Evolutionary conservation across 2,797 vertebrate genomes (phyloP), one percentile per base, ranked within the genome.

Genomic region (Phalanger gymnotis): DNA sequence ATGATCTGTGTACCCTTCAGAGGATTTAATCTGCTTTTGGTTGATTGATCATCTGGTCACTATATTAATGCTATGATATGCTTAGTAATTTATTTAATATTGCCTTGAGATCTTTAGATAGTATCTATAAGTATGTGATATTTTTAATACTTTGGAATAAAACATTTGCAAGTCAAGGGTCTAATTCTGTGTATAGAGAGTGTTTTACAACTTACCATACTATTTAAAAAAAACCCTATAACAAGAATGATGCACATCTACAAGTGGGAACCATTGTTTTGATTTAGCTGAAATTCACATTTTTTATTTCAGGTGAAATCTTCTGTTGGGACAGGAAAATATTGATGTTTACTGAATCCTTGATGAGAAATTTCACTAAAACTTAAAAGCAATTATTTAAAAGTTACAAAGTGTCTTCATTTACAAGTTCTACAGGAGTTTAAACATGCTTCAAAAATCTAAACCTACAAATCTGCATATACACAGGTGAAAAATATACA

Each of bases 121-220:
- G 54, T 58, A 51, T 95, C 58, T 92, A 93, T 90, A n/a, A n/a
- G n/a, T n/a, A n/a, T n/a, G n/a, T n/a, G n/a, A n/a, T n/a, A 54
- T 54, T 54, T 54, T n/a, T n/a, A 19, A 55, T 93, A 7, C 27
- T 61, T 94, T 96, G 95, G 57, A 91, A n/a, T 95, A 53, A 93
- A 89, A 73, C 22, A n/a, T n/a, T n/a, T 95, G n/a, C 1, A 53
- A 94, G 92, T 51, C 91, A 94, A 94, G 47, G 90, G 31, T 28
- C 31, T 96, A 93, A 7, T 27, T 92, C 57, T 66, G 34, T 11
- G 4, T 92, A 4, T 91, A 94, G 52, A 90, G 58, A 95, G 6
- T 87, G 66, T 89, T 97, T 22, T 91, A 22, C 87, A 92, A 94
- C 92, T 96, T 93, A 94, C 66, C 58, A 40, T 5, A 96, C 93